phyloP scores from a whole-genome alignment of 2,113 vertebrate genomes.

The Pteropus alecto region DNA sequence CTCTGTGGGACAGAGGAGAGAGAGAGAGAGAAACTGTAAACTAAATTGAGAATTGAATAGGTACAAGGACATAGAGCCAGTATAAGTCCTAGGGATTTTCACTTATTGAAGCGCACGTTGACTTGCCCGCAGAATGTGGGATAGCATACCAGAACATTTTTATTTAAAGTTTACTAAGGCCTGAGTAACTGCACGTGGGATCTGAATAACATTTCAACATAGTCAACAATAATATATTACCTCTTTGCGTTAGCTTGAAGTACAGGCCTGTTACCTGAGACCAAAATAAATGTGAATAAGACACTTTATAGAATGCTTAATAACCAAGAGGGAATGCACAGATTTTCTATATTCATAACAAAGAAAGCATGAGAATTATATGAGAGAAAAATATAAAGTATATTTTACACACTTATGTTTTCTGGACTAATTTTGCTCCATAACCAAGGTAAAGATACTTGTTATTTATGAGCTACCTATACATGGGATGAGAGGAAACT shows the following conservation, averaged over 20 bases:
- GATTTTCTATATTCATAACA: neutral
- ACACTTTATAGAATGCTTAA: neutral
- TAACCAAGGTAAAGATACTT: neutral
- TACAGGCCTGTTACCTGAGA: neutral
- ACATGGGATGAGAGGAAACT: neutral
- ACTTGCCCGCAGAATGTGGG: neutral
- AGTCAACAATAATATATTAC: neutral
- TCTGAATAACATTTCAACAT: neutral
- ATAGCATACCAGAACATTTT: neutral
- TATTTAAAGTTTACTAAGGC: neutral
- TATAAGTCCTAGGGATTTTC: neutral
- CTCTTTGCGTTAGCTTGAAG: neutral
- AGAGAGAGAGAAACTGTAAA: neutral
- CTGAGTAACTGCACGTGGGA: neutral
- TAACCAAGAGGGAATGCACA: neutral
- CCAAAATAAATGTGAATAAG: neutral
- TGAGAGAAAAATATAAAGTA: neutral
- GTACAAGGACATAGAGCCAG: neutral
- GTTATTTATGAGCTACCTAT: neutral
- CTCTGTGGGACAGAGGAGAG: rapidly evolving
- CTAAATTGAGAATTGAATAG: neutral
- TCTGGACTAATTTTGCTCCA: neutral
- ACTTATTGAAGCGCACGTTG: neutral
- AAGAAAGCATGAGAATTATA: neutral
- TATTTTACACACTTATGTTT: neutral